Evolutionary conservation across 2,113 vertebrate species (phyloP).

Genomic region (Chrysochloris asiatica): DNA sequence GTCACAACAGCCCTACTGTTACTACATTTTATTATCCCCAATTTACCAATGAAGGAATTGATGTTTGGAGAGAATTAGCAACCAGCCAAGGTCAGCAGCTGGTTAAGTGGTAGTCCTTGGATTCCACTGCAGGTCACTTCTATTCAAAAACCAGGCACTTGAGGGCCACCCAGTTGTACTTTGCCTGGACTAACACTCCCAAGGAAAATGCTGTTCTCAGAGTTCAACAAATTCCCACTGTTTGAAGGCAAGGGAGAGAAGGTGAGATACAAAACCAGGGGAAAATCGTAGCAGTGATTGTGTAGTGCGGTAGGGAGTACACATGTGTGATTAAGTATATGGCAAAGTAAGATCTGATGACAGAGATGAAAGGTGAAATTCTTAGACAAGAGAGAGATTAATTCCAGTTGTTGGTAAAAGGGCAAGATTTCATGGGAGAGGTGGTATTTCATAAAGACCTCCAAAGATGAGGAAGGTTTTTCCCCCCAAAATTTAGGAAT

Average conservation of each 20-base stretch:
- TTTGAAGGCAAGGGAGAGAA: background rate
- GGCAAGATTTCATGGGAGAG: background rate
- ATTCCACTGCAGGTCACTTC: background rate
- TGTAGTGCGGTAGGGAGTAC: accelerated
- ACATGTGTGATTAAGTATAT: accelerated
- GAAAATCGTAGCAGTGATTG: background rate
- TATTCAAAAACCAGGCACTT: background rate
- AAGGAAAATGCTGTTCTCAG: background rate
- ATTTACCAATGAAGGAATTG: slow-evolving; percentile 39
- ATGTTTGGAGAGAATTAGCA: slow-evolving; percentile 34
- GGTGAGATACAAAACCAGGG: background rate
- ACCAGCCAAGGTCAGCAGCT: background rate
- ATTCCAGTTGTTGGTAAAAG: background rate
- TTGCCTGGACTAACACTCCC: background rate
- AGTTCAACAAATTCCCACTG: background rate
- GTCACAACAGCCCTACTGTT: slow-evolving; percentile 49
- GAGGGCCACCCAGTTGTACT: background rate
- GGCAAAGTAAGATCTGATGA: background rate
- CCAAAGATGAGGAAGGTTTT: background rate
- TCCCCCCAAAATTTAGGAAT: background rate
- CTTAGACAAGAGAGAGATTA: background rate
- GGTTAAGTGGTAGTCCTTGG: background rate
- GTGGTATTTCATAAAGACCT: background rate
- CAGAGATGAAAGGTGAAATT: background rate
- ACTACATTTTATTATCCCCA: slow-evolving; percentile 39